Conservation (phyloP, 2,797 vertebrate species). For the Fistularia tabacaria region DNA sequence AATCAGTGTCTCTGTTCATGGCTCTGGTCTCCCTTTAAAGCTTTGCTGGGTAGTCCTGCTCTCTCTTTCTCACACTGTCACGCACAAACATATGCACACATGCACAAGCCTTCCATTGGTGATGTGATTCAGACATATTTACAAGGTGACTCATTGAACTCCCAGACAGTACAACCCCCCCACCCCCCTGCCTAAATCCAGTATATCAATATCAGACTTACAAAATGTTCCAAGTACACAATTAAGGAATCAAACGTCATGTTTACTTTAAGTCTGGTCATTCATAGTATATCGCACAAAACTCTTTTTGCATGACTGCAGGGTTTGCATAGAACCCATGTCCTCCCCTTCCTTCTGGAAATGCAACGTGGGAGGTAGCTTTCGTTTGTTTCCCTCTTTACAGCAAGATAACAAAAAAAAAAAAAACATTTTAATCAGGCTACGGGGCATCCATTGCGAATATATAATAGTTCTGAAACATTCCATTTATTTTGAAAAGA, state of each 20-base stretch:
- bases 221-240: not conserved
- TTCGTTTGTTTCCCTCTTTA: no score
- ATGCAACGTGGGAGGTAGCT: slow-evolving; percentile 25
- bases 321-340: slow-evolving; percentile 25
- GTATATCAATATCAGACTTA: not conserved
- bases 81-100: not conserved
- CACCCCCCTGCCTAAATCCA: no score
- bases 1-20: not conserved
- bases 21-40: no score
- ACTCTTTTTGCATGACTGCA: slow-evolving; percentile 27
- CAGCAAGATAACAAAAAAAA: no score
- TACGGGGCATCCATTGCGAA: slow-evolving; percentile 19
- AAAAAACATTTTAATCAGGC: slow-evolving; percentile 4
- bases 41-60: not conserved
- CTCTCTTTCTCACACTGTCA: not conserved
- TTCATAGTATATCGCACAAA: no score
- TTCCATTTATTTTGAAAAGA: slow-evolving; percentile 44
- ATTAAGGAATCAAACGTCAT: not conserved
- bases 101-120: slow-evolving; percentile 3
- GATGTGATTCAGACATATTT: slow-evolving; percentile 44
- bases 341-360: slow-evolving; percentile 36
- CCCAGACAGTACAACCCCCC: slow-evolving; percentile 27
- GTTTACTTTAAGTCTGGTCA: no score
- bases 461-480: slow-evolving; percentile 36
- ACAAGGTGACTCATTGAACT: slow-evolving; percentile 40